These are phyloP conservation scores for Lophius piscatorius DNA, from an alignment of 2,113 vertebrate genomes.

Conservation along the genomic window DNA sequence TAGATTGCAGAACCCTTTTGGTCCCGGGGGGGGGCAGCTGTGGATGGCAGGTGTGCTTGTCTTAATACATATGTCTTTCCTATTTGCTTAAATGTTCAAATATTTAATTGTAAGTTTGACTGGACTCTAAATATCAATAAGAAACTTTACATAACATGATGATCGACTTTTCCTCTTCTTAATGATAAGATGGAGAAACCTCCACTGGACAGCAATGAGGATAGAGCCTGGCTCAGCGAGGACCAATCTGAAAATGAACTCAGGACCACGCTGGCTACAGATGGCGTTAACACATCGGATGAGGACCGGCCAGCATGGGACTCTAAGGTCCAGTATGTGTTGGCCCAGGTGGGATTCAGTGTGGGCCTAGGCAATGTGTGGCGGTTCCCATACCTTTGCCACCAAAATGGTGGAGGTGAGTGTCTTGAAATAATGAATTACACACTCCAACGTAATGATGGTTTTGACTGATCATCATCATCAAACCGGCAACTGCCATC, in stretches of 20 bases:
- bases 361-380: slow-evolving; percentile 97
- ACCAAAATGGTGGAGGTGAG: slow-evolving; percentile 98
- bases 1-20: too few relatives aligned
- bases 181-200: slow-evolving; percentile 72
- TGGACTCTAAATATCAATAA: not conserved
- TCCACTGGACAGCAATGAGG: slow-evolving; percentile 57
- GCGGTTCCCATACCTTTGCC: slow-evolving; percentile 97
- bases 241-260: slow-evolving; percentile 64
- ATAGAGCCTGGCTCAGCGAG: slow-evolving; percentile 50
- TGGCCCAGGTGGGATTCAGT: slow-evolving; percentile 96
- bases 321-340: slow-evolving; percentile 96
- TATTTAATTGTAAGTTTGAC: too few relatives aligned
- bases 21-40: too few relatives aligned
- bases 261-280: not conserved
- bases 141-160: not conserved
- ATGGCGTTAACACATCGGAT: not conserved
- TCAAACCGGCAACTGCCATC: not conserved
- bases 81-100: too few relatives aligned
- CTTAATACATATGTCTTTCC: too few relatives aligned
- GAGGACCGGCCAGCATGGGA: slow-evolving; percentile 90
- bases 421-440: not conserved
- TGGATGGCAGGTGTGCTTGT: too few relatives aligned
- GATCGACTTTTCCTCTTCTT: not conserved
- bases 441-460: not conserved
- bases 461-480: not conserved